Evolutionary conservation across 2,888 invertebrate genomes (phyloP).

Genomic region (Strigamia maritima): DNA sequence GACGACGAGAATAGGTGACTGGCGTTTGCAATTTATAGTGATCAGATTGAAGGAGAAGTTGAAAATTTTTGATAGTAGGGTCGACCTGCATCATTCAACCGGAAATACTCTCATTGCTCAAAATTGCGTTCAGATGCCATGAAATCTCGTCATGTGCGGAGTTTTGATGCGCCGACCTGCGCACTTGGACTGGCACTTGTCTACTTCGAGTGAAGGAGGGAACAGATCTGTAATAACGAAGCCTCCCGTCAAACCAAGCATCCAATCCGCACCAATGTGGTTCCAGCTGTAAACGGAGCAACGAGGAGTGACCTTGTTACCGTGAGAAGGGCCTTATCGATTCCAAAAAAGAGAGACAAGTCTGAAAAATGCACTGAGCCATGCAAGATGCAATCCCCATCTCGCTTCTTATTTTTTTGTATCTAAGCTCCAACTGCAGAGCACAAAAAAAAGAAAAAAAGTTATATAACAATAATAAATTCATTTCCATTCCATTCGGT

Average conservation of each 20-base stretch:
- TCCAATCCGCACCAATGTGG: conserved; percentile 23
- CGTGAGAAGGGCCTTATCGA: conserved; percentile 8
- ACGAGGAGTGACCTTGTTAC: conserved; percentile 16
- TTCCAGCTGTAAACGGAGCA: conserved; percentile 13
- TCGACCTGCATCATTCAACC: conserved; percentile 16
- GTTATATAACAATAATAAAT: neutral
- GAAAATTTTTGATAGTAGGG: neutral
- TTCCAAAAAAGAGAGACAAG: neutral
- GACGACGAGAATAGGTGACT: neutral
- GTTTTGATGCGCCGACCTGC: conserved; percentile 23
- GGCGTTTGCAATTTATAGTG: neutral
- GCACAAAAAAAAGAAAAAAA: neutral
- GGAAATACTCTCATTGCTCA: conserved; percentile 23
- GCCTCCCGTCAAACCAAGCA: conserved; percentile 13
- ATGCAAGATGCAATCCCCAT: conserved; percentile 1
- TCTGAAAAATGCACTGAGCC: neutral
- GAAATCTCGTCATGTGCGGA: conserved; percentile 16
- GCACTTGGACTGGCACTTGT: conserved; percentile 19
- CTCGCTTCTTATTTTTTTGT: neutral
- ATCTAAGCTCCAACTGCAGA: too few relatives aligned
- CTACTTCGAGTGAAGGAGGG: neutral
- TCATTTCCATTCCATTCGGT: neutral
- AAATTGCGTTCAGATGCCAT: conserved; percentile 10
- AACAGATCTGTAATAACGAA: conserved; percentile 13
- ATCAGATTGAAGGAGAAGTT: neutral